Conservation (phyloP, 2,113 vertebrate genomes). For the Thermophis baileyi region DNA sequence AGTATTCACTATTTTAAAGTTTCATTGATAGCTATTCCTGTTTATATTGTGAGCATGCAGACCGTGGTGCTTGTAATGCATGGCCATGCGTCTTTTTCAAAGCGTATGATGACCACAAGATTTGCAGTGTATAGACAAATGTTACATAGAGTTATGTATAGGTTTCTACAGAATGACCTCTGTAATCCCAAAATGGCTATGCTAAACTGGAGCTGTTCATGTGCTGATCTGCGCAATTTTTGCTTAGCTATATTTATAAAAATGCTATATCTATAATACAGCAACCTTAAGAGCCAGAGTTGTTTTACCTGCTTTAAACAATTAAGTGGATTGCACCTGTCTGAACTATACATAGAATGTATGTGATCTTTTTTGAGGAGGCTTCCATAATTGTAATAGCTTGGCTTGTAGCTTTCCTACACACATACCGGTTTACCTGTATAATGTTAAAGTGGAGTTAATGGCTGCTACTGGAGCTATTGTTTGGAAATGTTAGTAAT, state of each 20-base stretch:
- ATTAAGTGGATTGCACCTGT: slow-evolving; percentile 77
- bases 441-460: slow-evolving; percentile 68
- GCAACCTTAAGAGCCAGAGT: slow-evolving; percentile 65
- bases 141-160: slow-evolving; percentile 66
- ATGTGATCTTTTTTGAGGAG: slow-evolving; percentile 71
- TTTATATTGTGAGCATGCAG: slow-evolving; percentile 81
- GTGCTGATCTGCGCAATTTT: slow-evolving; percentile 67
- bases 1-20: slow-evolving; percentile 69
- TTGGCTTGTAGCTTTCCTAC: slow-evolving; percentile 74
- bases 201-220: slow-evolving; percentile 70
- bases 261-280: slow-evolving; percentile 71
- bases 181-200: slow-evolving; percentile 70
- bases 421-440: slow-evolving; percentile 73
- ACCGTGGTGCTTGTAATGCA: slow-evolving; percentile 75
- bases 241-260: slow-evolving; percentile 75
- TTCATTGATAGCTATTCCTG: slow-evolving; percentile 71
- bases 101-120: slow-evolving; percentile 67
- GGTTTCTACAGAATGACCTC: slow-evolving; percentile 63
- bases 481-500: slow-evolving; percentile 68
- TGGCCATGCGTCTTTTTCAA: slow-evolving; percentile 73
- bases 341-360: slow-evolving; percentile 61
- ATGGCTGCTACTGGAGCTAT: slow-evolving; percentile 67
- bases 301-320: slow-evolving; percentile 75
- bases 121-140: slow-evolving; percentile 64
- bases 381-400: slow-evolving; percentile 77